Evolutionary conservation across 2,797 vertebrate genomes (phyloP), one percentile per base, ranked within the genome.

Genomic region (Sebastiscus tertius): DNA sequence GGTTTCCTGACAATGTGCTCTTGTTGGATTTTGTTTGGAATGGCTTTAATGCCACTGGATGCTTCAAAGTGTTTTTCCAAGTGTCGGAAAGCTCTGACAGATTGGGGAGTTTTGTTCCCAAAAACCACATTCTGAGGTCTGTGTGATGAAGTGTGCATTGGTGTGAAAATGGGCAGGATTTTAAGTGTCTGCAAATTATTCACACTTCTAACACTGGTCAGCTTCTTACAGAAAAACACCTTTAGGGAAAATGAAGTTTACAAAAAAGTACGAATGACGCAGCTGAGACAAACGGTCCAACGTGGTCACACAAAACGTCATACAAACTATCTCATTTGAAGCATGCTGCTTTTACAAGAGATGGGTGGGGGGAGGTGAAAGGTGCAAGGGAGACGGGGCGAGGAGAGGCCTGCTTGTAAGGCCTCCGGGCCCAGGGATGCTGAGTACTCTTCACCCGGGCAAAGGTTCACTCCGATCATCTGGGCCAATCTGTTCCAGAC

Each of bases 401-500:
- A 81, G 95, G 95, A 94, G 92, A 95, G 87, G 94, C 93, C 93
- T 93, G 94, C 88, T 94, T 96, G 96, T 97, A 96, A 97, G 96
- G 87, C 95, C 96, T 96, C 93, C 96, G 94, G 88, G 91, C 90
- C 84, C 70, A 90, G 87, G 92, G 95, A 96, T 97, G 96, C 96
- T 93, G 96, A 95, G 94, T 94, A 94, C 96, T 96, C 96, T 95
- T 97, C 97, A 97, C 97, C 97, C 96, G 97, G 97, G 97, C 97
- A 98, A 98, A 97, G 98, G 98, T 99, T 99, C 97, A 99, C 95
- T 96, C 96, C 96, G 96, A 97, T 98, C 97, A 98, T 96, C 95
- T 96, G 95, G 96, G 95, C 96, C 96, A 97, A 99, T 99, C 97
- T 97, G 96, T 99, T 99, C 98, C 98, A 99, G 98, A 99, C 98